Percentiles rank a stretch among this genome's conserved stretches.
Conservation (phyloP, 2,113 vertebrate genomes). For the Ifrita kowaldi region DNA sequence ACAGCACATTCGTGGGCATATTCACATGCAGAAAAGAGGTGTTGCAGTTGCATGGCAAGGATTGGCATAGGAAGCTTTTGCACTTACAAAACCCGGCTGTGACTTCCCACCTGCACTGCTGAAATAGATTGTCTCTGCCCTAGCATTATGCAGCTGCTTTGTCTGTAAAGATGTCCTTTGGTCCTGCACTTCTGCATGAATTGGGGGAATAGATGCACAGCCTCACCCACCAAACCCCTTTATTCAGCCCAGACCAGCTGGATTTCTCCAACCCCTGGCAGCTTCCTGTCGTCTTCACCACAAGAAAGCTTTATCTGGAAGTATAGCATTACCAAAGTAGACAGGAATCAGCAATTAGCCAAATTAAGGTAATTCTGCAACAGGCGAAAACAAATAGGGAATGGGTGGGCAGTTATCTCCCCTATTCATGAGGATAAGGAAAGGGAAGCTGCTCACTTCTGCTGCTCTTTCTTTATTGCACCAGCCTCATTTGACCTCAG, state of each 20-base stretch:
- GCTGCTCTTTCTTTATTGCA: neutral
- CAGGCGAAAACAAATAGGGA: neutral
- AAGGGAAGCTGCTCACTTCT: neutral
- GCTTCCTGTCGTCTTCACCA: neutral
- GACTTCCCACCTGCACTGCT: neutral
- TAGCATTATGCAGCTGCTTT: neutral
- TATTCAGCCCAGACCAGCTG: neutral
- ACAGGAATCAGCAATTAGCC: neutral
- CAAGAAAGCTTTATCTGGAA: neutral
- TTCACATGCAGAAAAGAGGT: neutral
- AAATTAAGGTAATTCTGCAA: neutral
- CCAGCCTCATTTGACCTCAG: fast-evolving
- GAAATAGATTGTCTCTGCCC: neutral
- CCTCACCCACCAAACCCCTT: neutral
- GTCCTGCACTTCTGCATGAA: neutral
- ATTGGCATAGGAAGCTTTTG: neutral
- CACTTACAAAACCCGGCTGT: neutral
- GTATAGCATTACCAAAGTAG: neutral
- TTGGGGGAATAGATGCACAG: fast-evolving
- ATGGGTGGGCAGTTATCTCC: neutral
- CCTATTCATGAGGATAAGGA: neutral
- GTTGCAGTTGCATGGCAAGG: neutral
- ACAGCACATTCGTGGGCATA: neutral
- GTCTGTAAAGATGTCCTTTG: neutral
- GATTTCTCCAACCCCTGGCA: neutral